Conservation (phyloP, 2,113 vertebrate genomes). For the Oostethus manadensis region DNA sequence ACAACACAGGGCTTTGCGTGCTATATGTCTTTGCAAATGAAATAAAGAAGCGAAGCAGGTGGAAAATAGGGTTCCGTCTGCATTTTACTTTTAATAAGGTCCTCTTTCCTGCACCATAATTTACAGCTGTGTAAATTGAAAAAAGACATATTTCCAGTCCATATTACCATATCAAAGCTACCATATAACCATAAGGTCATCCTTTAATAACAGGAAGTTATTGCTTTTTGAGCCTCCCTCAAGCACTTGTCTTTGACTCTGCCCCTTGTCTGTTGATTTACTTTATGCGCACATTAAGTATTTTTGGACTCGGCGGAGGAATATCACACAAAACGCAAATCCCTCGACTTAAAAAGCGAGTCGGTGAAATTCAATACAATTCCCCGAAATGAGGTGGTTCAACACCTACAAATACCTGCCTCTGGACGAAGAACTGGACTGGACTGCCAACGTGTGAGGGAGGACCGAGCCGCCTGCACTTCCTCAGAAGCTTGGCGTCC, state of each 20-base stretch:
- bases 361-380: too few species aligned
- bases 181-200: conserved; percentile 13
- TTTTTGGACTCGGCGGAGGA: conserved; percentile 11
- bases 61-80: conserved; percentile 55
- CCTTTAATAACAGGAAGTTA: conserved; percentile 11
- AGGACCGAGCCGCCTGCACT: too few species aligned
- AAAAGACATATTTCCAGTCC: conserved; percentile 34
- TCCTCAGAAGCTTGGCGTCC: too few species aligned
- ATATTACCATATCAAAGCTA: conserved; percentile 22
- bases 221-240: conserved; percentile 6
- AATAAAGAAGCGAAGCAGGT: conserved; percentile 51
- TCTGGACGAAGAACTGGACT: too few species aligned
- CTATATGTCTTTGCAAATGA: conserved; percentile 53
- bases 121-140: conserved; percentile 53
- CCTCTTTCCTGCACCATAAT: conserved; percentile 43
- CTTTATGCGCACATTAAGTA: too few species aligned
- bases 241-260: conserved; percentile 15
- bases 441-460: too few species aligned
- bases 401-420: too few species aligned
- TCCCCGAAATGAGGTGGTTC: too few species aligned
- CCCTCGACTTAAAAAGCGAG: conserved; percentile 15
- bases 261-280: conserved; percentile 27
- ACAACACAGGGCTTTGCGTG: conserved; percentile 48
- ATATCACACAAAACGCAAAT: conserved; percentile 25
- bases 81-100: conserved; percentile 55